Evolutionary conservation across 2,888 invertebrate species (phyloP), one percentile per base, ranked within the genome.

Genomic region (Stegana nigrithorax): DNA sequence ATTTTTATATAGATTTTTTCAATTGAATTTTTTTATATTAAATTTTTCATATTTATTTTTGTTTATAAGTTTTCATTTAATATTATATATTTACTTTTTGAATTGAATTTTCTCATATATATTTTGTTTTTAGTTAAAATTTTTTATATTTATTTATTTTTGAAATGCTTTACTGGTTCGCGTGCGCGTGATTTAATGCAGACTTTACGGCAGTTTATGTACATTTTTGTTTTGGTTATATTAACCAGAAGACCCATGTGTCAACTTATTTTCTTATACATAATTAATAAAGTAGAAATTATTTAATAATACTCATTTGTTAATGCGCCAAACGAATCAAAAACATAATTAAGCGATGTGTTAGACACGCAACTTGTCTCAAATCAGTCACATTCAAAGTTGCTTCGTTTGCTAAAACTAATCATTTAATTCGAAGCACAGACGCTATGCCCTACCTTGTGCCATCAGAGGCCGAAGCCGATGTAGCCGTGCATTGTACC

Each of bases 291-390:
- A 17, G 29, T 19, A 5, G 19, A 10, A 47, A 21, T 47, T 44
- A 44, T 47, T 47, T 21, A 45, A 45, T 19, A 45, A 4, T 47
- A 8, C 17, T 39, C 6, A 14, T 39, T 39, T 39, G 17, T 14
- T 39, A 39, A 39, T n/a, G n/a, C 14, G n/a, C 10, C 32, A 32
- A 32, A 32, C n/a, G n/a, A 10, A n/a, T 32, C 10, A 50, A 25
- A 50, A 50, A 4, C 14, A 19, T 26, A 51, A 51, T 14, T 27
- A 26, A 25, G 10, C 29, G n/a, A 2, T 27, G 51, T 51, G 51
- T 51, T 29, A 51, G 19, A 51, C 51, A 51, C 51, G 27, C 29
- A 19, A 51, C 51, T 29, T 14, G 27, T 27, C 27, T 27, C 17
- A 8, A 8, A n/a, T 51, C 26, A 51, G 51, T 51, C 29, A 27